Conservation (phyloP, 2,888 invertebrate genomes). For the Drosophila kuntzei region DNA sequence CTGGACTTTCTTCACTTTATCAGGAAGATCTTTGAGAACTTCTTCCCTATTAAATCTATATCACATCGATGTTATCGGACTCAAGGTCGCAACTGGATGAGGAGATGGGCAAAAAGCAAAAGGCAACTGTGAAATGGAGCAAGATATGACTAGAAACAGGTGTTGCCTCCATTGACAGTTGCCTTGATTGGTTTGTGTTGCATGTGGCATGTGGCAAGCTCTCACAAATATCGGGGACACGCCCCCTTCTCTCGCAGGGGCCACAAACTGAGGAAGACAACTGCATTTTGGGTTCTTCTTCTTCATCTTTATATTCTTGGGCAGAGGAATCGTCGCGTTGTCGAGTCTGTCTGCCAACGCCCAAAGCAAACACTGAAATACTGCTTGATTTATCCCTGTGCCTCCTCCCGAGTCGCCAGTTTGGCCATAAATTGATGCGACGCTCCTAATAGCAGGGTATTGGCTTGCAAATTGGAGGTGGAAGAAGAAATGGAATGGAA, state of each 20-base stretch:
- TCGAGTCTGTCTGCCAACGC: constrained; percentile 57
- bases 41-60: constrained; percentile 8
- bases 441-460: constrained; percentile 62
- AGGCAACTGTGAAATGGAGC: constrained; percentile 36
- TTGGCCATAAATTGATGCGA: constrained; percentile 54
- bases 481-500: constrained; percentile 11
- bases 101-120: not conserved
- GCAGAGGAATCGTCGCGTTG: constrained; percentile 47
- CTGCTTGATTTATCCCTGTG: constrained; percentile 44
- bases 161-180: constrained; percentile 73
- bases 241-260: constrained; percentile 51
- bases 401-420: constrained; percentile 28
- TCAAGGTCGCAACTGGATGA: constrained; percentile 60
- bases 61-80: constrained; percentile 6
- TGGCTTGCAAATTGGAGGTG: constrained; percentile 55
- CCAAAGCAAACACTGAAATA: constrained; percentile 72
- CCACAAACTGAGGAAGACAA: constrained; percentile 54
- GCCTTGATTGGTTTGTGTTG: constrained; percentile 70
- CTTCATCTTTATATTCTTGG: not conserved
- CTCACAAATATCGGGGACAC: constrained; percentile 46
- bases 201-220: constrained; percentile 50
- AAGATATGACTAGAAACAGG: constrained; percentile 50
- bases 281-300: constrained; percentile 59
- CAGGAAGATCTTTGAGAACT: constrained; percentile 11
- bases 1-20: constrained; percentile 36